phyloP scores from a whole-genome alignment of 2,113 vertebrate species.

The Zeus faber region DNA sequence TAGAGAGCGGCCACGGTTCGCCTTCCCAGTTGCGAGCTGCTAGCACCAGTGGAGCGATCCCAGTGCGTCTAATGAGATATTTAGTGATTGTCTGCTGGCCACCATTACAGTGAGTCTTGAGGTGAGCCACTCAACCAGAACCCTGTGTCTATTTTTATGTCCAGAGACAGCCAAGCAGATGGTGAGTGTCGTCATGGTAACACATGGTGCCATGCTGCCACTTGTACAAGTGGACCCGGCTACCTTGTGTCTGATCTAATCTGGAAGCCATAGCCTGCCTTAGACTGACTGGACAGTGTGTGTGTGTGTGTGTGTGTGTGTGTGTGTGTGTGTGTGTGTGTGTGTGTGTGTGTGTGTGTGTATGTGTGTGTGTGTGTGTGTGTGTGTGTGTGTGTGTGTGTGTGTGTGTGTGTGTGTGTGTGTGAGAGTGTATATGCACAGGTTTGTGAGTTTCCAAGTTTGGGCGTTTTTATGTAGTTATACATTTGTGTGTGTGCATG shows the following conservation, averaged over 20 bases:
- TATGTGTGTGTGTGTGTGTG: slow-evolving; percentile 18
- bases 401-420: slow-evolving; percentile 3
- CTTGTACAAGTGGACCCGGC: slow-evolving; percentile 52
- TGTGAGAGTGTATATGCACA: background rate
- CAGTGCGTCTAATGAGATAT: slow-evolving; percentile 17
- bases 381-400: slow-evolving; percentile 13
- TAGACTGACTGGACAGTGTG: slow-evolving; percentile 14
- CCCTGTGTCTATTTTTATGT: slow-evolving; percentile 47
- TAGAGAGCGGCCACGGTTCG: background rate
- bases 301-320: slow-evolving; percentile 2
- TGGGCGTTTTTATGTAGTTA: slow-evolving; percentile 15
- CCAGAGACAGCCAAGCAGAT: slow-evolving; percentile 38
- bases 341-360: slow-evolving; percentile 10
- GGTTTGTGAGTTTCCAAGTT: slow-evolving; percentile 7
- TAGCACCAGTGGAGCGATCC: slow-evolving; percentile 12
- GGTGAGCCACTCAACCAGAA: slow-evolving; percentile 28
- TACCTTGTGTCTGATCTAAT: slow-evolving; percentile 56
- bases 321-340: slow-evolving; percentile 1
- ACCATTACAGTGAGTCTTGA: slow-evolving; percentile 18
- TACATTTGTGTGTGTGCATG: slow-evolving; percentile 10
- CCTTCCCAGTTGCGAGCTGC: background rate
- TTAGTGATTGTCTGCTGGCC: slow-evolving; percentile 23
- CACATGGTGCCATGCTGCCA: slow-evolving; percentile 43
- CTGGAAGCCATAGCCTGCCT: slow-evolving; percentile 38
- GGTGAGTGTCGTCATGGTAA: slow-evolving; percentile 64